A percentile compares a stretch with the other conserved stretches of the same genome.
phyloP scores from a whole-genome alignment of 2,797 vertebrate species.

The Pyrocephalus nanus region DNA sequence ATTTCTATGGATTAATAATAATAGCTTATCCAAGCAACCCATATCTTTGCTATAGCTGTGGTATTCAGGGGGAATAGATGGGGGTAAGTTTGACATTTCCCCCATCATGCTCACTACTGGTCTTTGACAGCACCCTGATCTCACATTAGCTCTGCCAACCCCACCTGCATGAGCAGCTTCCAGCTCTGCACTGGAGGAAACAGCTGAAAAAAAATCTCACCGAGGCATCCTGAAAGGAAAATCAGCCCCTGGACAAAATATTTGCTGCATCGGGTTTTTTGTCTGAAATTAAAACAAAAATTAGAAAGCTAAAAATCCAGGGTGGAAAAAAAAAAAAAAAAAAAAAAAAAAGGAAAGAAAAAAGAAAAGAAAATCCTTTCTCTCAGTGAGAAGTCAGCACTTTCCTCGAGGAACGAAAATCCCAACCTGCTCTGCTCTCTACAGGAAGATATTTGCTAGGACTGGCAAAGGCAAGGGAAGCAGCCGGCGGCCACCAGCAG shows the following conservation, averaged over 20 bases:
- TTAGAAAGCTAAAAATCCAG: background rate
- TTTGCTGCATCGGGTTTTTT: fast-evolving
- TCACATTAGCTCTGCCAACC: background rate
- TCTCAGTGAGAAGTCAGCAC: background rate
- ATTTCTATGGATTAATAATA: background rate
- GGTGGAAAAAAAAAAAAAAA: background rate
- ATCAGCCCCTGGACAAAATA: background rate
- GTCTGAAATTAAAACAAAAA: background rate
- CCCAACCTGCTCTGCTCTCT: constrained; percentile 60
- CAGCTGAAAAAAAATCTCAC: background rate
- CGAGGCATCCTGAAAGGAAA: background rate
- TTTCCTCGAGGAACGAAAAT: background rate
- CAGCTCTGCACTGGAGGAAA: background rate
- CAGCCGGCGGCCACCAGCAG: background rate
- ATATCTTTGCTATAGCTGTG: background rate
- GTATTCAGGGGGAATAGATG: fast-evolving
- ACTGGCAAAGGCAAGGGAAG: background rate
- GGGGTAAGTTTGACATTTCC: background rate
- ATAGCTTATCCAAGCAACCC: background rate
- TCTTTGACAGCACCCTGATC: background rate
- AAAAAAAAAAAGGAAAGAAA: background rate
- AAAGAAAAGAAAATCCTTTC: background rate
- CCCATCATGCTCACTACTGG: background rate
- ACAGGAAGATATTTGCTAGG: constrained; percentile 41
- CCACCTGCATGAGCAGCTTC: background rate